A percentile compares a stretch with the other conserved stretches of the same genome.
Conservation (phyloP, 2,113 vertebrate genomes). For the Actenoides hombroni region DNA sequence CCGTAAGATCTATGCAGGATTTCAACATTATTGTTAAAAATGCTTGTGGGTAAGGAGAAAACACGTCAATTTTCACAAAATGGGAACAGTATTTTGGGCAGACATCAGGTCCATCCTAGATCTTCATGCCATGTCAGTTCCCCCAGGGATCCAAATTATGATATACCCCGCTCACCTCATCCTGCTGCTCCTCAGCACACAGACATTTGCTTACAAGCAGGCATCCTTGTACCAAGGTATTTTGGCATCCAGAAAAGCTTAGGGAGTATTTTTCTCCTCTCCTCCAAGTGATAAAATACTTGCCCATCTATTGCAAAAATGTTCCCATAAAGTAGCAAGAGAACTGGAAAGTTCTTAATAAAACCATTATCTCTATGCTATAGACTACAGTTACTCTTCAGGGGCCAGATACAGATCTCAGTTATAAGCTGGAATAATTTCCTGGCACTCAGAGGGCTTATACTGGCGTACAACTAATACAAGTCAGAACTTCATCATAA, state of each 20-base stretch:
- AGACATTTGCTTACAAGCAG: neutral
- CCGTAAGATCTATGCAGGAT: neutral
- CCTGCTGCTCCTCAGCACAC: neutral
- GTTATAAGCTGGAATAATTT: conserved; percentile 25
- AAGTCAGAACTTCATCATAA: neutral
- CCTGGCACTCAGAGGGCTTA: neutral
- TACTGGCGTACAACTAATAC: neutral
- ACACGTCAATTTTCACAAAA: neutral
- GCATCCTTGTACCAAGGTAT: neutral
- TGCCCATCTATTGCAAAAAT: neutral
- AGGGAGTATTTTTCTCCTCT: neutral
- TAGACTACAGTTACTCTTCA: neutral
- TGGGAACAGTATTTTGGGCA: neutral
- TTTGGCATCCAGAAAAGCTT: neutral
- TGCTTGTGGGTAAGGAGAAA: neutral
- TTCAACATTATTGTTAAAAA: neutral
- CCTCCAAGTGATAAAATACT: neutral
- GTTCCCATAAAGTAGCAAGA: neutral
- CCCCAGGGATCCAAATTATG: accelerated
- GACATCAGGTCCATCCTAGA: neutral
- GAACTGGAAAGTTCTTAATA: neutral
- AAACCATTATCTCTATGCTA: neutral
- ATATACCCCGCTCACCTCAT: no score
- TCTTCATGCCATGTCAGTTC: neutral
- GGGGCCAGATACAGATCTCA: conserved; percentile 1